Evolutionary conservation across 2,113 vertebrate genomes (phyloP).

Genomic region (Scopus umbretta): DNA sequence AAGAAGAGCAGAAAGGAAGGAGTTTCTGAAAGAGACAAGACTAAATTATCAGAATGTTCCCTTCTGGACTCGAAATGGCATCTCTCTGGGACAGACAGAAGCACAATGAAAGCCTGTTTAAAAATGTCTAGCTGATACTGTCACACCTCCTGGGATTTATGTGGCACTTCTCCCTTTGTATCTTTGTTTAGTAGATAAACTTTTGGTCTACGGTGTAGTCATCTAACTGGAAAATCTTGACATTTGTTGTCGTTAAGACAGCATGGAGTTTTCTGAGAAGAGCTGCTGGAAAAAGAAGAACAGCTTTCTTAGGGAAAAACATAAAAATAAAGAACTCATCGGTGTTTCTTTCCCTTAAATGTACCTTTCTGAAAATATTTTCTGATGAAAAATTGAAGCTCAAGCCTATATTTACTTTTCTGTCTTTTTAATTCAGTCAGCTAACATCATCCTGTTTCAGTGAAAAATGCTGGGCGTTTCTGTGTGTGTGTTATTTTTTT

Average conservation of each 20-base stretch:
- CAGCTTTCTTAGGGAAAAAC: background rate
- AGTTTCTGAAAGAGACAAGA: background rate
- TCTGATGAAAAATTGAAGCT: background rate
- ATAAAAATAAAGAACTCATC: background rate
- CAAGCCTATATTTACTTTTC: background rate
- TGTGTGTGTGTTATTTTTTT: background rate
- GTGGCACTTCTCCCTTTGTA: background rate
- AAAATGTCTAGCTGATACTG: background rate
- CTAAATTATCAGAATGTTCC: background rate
- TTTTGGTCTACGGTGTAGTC: accelerated
- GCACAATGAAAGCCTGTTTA: background rate
- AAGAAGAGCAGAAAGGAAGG: background rate
- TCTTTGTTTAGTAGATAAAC: background rate
- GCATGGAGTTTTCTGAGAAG: background rate
- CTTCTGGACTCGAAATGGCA: background rate
- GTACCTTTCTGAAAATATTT: background rate
- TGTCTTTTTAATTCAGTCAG: background rate
- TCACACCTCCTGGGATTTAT: background rate
- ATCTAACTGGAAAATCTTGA: background rate
- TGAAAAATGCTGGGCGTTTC: background rate
- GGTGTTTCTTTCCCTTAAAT: background rate
- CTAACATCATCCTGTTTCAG: background rate
- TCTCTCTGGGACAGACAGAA: background rate
- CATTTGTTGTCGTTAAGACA: background rate
- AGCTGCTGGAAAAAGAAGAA: background rate